Evolutionary conservation across 2,113 vertebrate genomes (phyloP), one percentile per base, ranked within the genome.

Genomic region (Lota lota): DNA sequence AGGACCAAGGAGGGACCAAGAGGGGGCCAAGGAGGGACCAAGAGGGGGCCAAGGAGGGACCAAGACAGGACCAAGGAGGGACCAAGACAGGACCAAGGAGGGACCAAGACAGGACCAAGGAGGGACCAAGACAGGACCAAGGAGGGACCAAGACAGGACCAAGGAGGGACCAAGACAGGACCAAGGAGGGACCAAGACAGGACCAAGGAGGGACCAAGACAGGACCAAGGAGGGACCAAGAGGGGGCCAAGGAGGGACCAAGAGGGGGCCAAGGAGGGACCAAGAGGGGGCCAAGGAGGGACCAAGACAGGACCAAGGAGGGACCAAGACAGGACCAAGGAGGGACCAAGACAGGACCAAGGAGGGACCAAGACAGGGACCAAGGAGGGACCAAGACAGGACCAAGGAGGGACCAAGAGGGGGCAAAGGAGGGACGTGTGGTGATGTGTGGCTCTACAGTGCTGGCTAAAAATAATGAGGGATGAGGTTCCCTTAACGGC

Each of bases 391-490:
- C 5, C 36, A 1, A 40, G 36, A 40, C 2, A 10, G 40, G 40
- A 8, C 40, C 36, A 63, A 68, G 65, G 86, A 75, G 63, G 74
- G 71, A 69, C 50, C 64, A n/a, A 62, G 51, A 73, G 76, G 63
- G 54, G 40, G 0, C 40, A 24, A 61, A 68, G 65, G 65, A 75
- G 63, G 74, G 71, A 67, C 50, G 75, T 61, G 54, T 57, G 72
- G 63, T 62, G 61, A 22, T 64, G 17, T 68, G 28, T 19, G 0
- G 50, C 28, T 60, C 7, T 69, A 66, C 64, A 63, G 63, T 22
- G 58, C 66, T 63, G 75, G 40, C n/a, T 64, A 2, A 60, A 73
- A 69, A 60, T 24, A 5, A 57, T 67, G 79, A 83, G 85, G 40
- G 74, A 82, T 74, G 65, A 72, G 76, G 73, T 47, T 33, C 63